These are phyloP conservation scores for Drosophila sp. DNA, from an alignment of 1,140 invertebrate species.

Conservation along the genomic window DNA sequence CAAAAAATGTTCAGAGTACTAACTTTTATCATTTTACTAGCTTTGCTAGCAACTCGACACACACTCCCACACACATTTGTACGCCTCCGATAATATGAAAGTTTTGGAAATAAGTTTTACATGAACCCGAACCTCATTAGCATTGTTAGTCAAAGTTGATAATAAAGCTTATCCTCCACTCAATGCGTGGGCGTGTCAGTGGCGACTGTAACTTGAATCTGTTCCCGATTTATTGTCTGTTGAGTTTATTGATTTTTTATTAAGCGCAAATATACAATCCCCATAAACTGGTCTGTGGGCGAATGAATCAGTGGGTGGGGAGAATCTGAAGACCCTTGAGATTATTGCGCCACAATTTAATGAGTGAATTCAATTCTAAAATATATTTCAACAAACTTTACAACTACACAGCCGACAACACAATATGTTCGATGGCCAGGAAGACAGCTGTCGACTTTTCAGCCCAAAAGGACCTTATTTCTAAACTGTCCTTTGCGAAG, in stretches of 20 bases:
- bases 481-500: too few relatives aligned
- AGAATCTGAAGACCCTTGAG: background rate
- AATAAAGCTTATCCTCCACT: slow-evolving; percentile 52
- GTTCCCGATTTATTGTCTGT: slow-evolving; percentile 4
- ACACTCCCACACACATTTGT: slow-evolving; percentile 14
- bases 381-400: slow-evolving; percentile 13
- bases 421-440: slow-evolving; percentile 7
- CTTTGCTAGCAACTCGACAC: slow-evolving; percentile 5
- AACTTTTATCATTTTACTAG: slow-evolving; percentile 64
- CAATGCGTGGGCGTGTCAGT: slow-evolving; percentile 19
- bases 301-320: too few relatives aligned
- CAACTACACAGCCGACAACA: background rate
- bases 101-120: slow-evolving; percentile 60
- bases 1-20: slow-evolving; percentile 25
- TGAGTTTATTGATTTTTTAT: slow-evolving; percentile 44
- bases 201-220: background rate
- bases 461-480: too few relatives aligned
- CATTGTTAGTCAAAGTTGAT: slow-evolving; percentile 72
- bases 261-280: slow-evolving; percentile 20
- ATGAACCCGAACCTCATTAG: slow-evolving; percentile 63
- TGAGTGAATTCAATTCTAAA: slow-evolving; percentile 46
- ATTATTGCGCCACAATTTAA: slow-evolving; percentile 10
- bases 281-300: slow-evolving; percentile 7
- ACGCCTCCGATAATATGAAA: slow-evolving; percentile 35
- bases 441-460: too few relatives aligned